phyloP scores from a whole-genome alignment of 2,888 invertebrate species.

The Volucella inflata region DNA sequence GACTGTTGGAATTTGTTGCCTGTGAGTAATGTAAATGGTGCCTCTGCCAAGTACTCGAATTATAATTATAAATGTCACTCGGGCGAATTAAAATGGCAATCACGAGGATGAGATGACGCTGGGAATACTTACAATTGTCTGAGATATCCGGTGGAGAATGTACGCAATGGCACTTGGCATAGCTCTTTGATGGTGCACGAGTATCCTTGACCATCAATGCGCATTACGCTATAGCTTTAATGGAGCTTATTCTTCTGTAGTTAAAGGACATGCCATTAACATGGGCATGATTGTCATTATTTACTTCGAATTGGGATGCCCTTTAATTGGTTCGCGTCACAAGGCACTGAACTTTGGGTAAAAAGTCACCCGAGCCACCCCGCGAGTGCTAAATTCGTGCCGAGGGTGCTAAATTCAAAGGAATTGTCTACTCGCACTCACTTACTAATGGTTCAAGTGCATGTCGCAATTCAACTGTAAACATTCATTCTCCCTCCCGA shows the following conservation, averaged over 20 bases:
- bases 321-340: slow-evolving; percentile 60
- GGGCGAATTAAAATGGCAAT: slow-evolving; percentile 67
- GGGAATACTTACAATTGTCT: slow-evolving; percentile 44
- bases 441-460: slow-evolving; percentile 41
- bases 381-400: background rate
- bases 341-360: slow-evolving; percentile 40
- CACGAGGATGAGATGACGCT: slow-evolving; percentile 53
- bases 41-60: slow-evolving; percentile 42
- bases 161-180: slow-evolving; percentile 39
- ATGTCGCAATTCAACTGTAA: slow-evolving; percentile 33
- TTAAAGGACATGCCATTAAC: too few relatives aligned
- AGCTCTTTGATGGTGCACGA: slow-evolving; percentile 2
- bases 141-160: background rate
- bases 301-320: slow-evolving; percentile 48
- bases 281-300: slow-evolving; percentile 39
- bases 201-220: slow-evolving; percentile 59
- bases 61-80: slow-evolving; percentile 70
- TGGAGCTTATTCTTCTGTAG: slow-evolving; percentile 19
- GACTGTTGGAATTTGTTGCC: slow-evolving; percentile 43
- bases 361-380: background rate
- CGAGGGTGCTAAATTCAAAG: slow-evolving; percentile 2
- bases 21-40: slow-evolving; percentile 63
- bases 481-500: slow-evolving; percentile 1
- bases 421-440: background rate
- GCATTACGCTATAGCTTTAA: slow-evolving; percentile 35